phyloP scores from a whole-genome alignment of 2,113 vertebrate genomes.

The Mirza zaza region DNA sequence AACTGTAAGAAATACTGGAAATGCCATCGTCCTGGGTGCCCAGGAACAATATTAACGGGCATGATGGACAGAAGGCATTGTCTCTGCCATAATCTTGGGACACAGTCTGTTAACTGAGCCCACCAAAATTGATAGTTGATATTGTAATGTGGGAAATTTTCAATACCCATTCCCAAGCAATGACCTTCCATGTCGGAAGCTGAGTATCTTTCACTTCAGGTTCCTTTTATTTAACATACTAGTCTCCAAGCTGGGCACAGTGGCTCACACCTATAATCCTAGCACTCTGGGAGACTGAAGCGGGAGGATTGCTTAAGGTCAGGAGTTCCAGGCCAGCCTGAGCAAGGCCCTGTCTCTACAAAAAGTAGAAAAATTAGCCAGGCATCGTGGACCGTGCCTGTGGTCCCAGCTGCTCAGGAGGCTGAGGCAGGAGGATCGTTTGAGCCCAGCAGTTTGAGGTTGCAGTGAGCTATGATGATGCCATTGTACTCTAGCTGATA shows the following conservation, averaged over 20 bases:
- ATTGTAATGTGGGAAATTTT: neutral
- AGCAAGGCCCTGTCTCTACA: no score
- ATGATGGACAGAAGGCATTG: neutral
- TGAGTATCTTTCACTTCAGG: neutral
- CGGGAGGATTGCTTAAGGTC: no score
- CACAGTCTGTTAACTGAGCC: neutral
- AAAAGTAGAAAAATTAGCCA: no score
- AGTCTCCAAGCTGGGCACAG: neutral
- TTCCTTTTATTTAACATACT: neutral
- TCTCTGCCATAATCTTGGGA: neutral
- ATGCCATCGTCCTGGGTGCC: neutral
- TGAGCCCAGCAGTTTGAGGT: no score
- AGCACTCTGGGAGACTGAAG: no score
- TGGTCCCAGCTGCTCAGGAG: no score
- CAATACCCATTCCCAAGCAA: neutral
- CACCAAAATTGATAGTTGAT: neutral
- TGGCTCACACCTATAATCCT: no score
- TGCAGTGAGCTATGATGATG: no score
- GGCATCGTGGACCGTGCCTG: no score
- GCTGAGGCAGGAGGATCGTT: no score
- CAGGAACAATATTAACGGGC: neutral
- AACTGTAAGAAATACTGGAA: neutral
- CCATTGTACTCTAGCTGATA: no score
- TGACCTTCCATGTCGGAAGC: neutral
- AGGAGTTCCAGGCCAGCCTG: no score